Percentiles rank a stretch among this genome's conserved stretches.
phyloP scores from a whole-genome alignment of 2,797 vertebrate species.

The Lagorchestes hirsutus region DNA sequence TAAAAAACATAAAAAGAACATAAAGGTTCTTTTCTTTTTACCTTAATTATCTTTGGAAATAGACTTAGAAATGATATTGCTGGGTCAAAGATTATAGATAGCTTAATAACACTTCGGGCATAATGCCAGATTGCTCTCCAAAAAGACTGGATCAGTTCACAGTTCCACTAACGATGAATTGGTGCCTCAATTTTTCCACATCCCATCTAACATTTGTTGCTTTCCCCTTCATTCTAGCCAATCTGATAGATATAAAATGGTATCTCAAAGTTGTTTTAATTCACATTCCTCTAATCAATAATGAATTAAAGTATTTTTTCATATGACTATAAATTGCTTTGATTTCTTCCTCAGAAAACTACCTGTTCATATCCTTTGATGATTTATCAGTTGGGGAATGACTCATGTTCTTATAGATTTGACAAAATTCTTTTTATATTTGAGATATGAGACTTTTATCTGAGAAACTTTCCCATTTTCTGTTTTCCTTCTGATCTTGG shows the following conservation, averaged over 20 bases:
- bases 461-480: background rate
- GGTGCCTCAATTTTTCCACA: background rate
- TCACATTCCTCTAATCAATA: background rate
- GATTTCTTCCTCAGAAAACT: background rate
- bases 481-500: background rate
- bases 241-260: background rate
- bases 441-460: background rate
- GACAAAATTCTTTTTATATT: background rate
- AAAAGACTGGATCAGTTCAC: background rate
- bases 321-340: background rate
- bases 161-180: background rate
- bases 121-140: background rate
- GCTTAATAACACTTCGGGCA: background rate
- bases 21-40: background rate
- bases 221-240: background rate
- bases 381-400: background rate
- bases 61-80: background rate
- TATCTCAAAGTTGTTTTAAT: background rate
- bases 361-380: background rate
- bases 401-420: background rate
- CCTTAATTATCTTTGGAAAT: background rate
- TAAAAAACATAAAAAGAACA: no score
- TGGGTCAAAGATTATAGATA: background rate
- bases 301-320: no score
- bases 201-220: background rate